These are phyloP conservation scores for Ernsta delagoae DNA, from an alignment of 2,888 invertebrate species.

Conservation along the genomic window DNA sequence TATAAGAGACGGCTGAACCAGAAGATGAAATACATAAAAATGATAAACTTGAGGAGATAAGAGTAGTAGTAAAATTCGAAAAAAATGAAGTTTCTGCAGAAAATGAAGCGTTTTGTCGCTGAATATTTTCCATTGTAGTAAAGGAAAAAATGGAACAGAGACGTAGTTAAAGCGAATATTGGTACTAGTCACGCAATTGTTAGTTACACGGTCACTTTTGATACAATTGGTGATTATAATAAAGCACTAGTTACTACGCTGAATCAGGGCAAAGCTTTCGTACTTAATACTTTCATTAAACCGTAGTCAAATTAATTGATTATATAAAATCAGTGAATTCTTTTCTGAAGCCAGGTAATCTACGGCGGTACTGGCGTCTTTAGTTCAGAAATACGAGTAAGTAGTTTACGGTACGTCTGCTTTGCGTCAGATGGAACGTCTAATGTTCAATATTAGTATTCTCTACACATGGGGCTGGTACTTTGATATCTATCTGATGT, in stretches of 20 bases:
- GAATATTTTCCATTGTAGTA: not conserved
- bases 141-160: slow-evolving; percentile 3
- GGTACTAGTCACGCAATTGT: slow-evolving; percentile 10
- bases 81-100: not conserved
- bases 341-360: too few relatives aligned
- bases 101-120: slow-evolving; percentile 1
- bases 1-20: not conserved
- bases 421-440: too few relatives aligned
- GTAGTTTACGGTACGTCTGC: too few relatives aligned
- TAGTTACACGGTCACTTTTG: slow-evolving; percentile 17
- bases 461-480: too few relatives aligned
- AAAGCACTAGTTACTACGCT: slow-evolving; percentile 2
- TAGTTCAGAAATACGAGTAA: too few relatives aligned
- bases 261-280: slow-evolving; percentile 1
- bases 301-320: not conserved
- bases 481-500: too few relatives aligned
- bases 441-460: too few relatives aligned
- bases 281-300: not conserved
- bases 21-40: not conserved
- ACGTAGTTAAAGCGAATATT: not conserved
- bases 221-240: slow-evolving; percentile 9
- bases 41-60: not conserved
- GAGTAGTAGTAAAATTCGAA: not conserved
- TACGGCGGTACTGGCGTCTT: not conserved
- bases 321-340: not conserved